These are phyloP conservation scores for Cebidichthys violaceus DNA, from an alignment of 2,113 vertebrate genomes.

Conservation along the genomic window DNA sequence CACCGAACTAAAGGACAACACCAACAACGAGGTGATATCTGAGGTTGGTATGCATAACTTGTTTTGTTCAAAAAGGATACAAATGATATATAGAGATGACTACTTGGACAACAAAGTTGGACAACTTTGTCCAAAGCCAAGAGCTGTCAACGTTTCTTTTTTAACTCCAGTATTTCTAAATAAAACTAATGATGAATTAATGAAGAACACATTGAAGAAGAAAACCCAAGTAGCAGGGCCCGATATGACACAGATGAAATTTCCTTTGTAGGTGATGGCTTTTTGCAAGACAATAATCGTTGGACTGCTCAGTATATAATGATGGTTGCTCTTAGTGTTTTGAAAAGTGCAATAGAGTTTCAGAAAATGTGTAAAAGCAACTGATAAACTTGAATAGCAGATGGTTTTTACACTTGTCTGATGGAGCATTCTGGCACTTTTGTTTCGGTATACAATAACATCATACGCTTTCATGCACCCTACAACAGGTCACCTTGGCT, in stretches of 20 bases:
- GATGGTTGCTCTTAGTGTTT: neutral
- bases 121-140: too few species aligned
- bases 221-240: too few species aligned
- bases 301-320: neutral
- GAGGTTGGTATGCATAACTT: constrained; percentile 64
- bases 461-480: neutral
- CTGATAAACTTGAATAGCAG: too few species aligned
- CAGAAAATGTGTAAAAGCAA: neutral
- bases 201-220: too few species aligned
- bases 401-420: neutral
- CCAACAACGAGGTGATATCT: constrained; percentile 79
- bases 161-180: too few species aligned
- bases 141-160: too few species aligned
- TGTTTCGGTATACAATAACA: neutral
- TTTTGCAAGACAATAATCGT: neutral
- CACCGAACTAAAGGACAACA: constrained; percentile 88
- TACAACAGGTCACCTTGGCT: neutral
- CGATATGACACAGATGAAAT: neutral
- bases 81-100: too few species aligned
- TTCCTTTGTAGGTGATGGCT: too few species aligned
- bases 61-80: too few species aligned
- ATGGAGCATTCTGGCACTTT: neutral
- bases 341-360: neutral
- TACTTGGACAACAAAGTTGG: too few species aligned
- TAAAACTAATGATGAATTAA: too few species aligned